Base-by-base conservation (phyloP, 2,113 vertebrate genomes). In the Eolophus roseicapilla region DNA sequence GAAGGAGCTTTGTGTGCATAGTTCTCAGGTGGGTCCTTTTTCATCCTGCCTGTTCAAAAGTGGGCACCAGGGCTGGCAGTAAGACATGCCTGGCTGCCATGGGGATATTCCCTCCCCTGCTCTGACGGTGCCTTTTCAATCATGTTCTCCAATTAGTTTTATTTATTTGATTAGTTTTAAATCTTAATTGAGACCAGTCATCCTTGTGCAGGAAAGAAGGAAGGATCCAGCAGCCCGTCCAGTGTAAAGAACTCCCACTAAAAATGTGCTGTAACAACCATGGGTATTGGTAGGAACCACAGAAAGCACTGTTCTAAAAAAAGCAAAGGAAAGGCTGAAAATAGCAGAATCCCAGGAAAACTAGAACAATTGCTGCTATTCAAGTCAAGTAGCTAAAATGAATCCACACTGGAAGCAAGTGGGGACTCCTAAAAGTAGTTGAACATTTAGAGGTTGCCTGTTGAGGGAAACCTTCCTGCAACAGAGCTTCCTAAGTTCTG, bases 261-360 rank as follows among this genome's bases (percentile, higher is more conserved):
- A 74, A 63, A 64, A 60, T 14, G 44, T 62, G 14, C 65, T 55
- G 29, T 81, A 41, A 33, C n/a, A 86, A 8, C 52, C 37, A 75
- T 47, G 78, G 35, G 39, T 69, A 21, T 41, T 20, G 78, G 52
- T 82, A 76, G 90, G 70, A 96, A 43, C 62, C 31, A 57, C 39
- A 65, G 37, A 59, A 59, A 35, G 57, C 57, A 35, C 47, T 64
- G 57, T 64, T 55, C 71, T 93, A 82, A 76, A 90, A 85, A 85
- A 93, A 78, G 60, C 77, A 90, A 68, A 76, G 62, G 65, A 50
- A 90, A 82, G 35, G 67, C 63, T 95, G 64, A 86, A 94, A 95
- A 88, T 77, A 93, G 53, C 59, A 46, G 52, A 80, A 86, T 90
- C 46, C 63, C 64, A 81, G 88, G 81, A 95, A 94, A 95, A 88